Conservation (phyloP, 1,140 invertebrate species). For the Dufourea novaeangliae region DNA sequence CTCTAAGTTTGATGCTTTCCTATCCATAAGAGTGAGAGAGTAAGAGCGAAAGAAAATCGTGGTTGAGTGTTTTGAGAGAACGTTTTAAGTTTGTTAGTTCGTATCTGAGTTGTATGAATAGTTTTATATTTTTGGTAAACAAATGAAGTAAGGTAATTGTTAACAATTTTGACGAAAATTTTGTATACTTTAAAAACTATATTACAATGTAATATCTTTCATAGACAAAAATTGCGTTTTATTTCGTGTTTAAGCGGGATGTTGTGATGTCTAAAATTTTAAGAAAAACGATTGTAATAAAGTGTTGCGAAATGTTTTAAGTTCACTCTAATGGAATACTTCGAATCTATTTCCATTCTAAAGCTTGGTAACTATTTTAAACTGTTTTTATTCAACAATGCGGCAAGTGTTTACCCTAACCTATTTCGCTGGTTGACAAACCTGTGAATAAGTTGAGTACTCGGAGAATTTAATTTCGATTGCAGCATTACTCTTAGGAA, state of each 20-base stretch:
- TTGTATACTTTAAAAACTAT: neutral
- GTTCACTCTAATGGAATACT: neutral
- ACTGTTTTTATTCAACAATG: neutral
- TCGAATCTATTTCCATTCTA: neutral
- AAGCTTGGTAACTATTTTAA: neutral
- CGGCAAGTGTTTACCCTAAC: constrained; percentile 46
- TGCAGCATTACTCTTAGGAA: neutral
- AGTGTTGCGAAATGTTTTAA: constrained; percentile 4
- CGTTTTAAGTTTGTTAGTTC: constrained; percentile 38
- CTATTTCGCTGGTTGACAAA: constrained; percentile 35
- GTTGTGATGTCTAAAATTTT: constrained; percentile 10
- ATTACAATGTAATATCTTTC: neutral
- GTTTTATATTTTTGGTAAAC: constrained; percentile 40
- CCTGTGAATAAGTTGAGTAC: neutral
- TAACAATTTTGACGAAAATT: neutral
- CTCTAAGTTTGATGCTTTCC: neutral
- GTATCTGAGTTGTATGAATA: constrained; percentile 9
- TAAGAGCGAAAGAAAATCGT: constrained; percentile 24
- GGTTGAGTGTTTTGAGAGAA: constrained; percentile 41
- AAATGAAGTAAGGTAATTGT: constrained; percentile 26
- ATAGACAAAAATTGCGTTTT: neutral
- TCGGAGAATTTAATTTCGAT: neutral
- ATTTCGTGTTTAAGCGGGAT: constrained; percentile 29
- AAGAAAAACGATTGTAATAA: neutral
- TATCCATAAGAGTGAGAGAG: neutral